A percentile compares a stretch with the other conserved stretches of the same genome.
These are phyloP conservation scores for Pangasius djambal DNA, from an alignment of 2,797 vertebrate species.

Conservation along the genomic window DNA sequence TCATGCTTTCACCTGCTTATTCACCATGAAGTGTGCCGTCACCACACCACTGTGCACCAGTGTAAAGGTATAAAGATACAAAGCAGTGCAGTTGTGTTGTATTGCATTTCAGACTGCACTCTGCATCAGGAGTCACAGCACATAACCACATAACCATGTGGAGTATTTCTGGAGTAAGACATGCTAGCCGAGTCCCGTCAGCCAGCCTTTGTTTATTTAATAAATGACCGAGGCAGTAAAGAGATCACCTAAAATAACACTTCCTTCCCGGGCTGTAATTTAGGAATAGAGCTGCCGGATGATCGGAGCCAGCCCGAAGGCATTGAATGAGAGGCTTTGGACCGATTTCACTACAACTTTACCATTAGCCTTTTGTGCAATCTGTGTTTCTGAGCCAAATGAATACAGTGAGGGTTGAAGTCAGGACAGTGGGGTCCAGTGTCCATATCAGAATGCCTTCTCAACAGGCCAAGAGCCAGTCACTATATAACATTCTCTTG, in stretches of 20 bases:
- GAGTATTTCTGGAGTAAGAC: slow-evolving; percentile 42
- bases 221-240: slow-evolving; percentile 70
- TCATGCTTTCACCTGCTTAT: slow-evolving; percentile 11
- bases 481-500: slow-evolving; percentile 5
- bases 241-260: slow-evolving; percentile 74
- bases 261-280: slow-evolving; percentile 67
- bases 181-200: slow-evolving; percentile 55
- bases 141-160: slow-evolving; percentile 36
- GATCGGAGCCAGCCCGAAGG: slow-evolving; percentile 64
- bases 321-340: slow-evolving; percentile 58
- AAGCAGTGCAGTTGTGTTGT: background rate
- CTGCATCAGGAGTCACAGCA: background rate
- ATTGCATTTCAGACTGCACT: background rate
- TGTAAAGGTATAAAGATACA: background rate
- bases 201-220: slow-evolving; percentile 71
- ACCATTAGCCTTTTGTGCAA: slow-evolving; percentile 40
- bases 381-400: slow-evolving; percentile 12
- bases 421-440: slow-evolving; percentile 30
- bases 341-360: slow-evolving; percentile 66
- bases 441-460: slow-evolving; percentile 22
- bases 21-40: background rate
- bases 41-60: background rate
- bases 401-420: slow-evolving; percentile 40
- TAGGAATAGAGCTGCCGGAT: slow-evolving; percentile 69
- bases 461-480: background rate